Conservation (phyloP, 64 coral and sea anemone genomes). For the Stichodactyla helianthus region DNA sequence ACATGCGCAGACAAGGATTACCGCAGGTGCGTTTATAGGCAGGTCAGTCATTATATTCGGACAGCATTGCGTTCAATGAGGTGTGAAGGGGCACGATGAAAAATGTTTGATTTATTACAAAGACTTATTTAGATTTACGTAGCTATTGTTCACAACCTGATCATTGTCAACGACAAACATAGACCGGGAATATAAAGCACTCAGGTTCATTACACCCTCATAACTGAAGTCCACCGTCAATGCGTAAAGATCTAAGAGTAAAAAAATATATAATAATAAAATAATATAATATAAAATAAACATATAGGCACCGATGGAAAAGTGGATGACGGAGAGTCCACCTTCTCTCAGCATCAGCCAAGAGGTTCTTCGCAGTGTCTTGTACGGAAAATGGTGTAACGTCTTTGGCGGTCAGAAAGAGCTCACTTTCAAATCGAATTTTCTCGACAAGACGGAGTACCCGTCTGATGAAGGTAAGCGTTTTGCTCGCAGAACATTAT, state of each 20-base stretch:
- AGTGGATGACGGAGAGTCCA: conserved; percentile 49
- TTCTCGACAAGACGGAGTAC: conserved; percentile 87
- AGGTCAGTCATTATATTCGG: conserved; percentile 70
- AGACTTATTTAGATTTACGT: conserved; percentile 98
- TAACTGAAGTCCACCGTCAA: conserved; percentile 40
- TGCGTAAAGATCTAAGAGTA: conserved; percentile 22
- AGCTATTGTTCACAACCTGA: conserved; percentile 87
- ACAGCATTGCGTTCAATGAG: conserved; percentile 82
- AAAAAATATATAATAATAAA: conserved; percentile 6
- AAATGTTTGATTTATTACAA: conserved; percentile 99
- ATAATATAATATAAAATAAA: conserved; percentile 23
- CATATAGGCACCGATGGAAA: background rate
- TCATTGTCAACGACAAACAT: conserved; percentile 93
- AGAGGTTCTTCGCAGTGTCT: conserved; percentile 92
- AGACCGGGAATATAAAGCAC: conserved; percentile 64
- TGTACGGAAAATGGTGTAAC: conserved; percentile 99
- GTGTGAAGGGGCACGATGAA: conserved; percentile 96
- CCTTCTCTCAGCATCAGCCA: conserved; percentile 83
- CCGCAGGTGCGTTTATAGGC: conserved; percentile 73
- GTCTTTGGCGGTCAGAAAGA: conserved; percentile 95
- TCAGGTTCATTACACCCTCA: conserved; percentile 64
- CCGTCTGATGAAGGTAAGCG: conserved; percentile 84
- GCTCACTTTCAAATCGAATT: conserved; percentile 88
- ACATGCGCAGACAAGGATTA: conserved; percentile 53
- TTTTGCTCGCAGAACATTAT: background rate